Evolutionary conservation across 2,888 invertebrate genomes (phyloP), one percentile per base, ranked within the genome.

Genomic region (Lepetodrilus schrolli): DNA sequence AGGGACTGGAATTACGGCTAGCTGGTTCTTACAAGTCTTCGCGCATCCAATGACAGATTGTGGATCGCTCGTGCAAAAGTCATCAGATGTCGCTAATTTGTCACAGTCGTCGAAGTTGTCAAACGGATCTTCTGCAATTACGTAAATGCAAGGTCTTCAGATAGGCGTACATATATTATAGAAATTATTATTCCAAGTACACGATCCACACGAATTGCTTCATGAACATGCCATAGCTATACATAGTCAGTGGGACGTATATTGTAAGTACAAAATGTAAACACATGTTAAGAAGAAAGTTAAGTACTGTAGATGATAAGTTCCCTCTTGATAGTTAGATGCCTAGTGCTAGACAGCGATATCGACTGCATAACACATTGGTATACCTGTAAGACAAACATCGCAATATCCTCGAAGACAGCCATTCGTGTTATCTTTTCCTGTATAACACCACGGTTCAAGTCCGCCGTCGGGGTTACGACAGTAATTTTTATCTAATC

Each of bases 371-470:
- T n/a, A n/a, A n/a, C n/a, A n/a, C n/a, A n/a, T n/a, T n/a, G n/a
- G n/a, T n/a, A n/a, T 37, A 37, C 38, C 38, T 37, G 7, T 37
- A 7, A 37, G 38, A 37, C 72, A 72, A 0, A 66, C 72, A 66
- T 72, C 72, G 23, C 72, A 72, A 36, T 66, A 65, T 21, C 36
- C 34, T 66, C 72, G 20, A 17, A 26, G 49, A 72, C 72, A 72
- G 2, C 38, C 66, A 1, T 30, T 20, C 36, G 10, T 10, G 20
- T 47, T 50, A 1, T 17, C 21, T 10, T n/a, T 8, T 21, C 49
- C 49, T 0, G 37, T 66, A 36, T 72, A 72, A 36, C 72, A 72
- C 72, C 72, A 72, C 4, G 72, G 72, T 34, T 66, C 17, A n/a
- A 48, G 47, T 13, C 49, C 72, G 37, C 13, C 20, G 5, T 66